A percentile compares a stretch with the other conserved stretches of the same genome.
phyloP scores from a whole-genome alignment of 1,140 invertebrate genomes.

The Drosophila serrata region DNA sequence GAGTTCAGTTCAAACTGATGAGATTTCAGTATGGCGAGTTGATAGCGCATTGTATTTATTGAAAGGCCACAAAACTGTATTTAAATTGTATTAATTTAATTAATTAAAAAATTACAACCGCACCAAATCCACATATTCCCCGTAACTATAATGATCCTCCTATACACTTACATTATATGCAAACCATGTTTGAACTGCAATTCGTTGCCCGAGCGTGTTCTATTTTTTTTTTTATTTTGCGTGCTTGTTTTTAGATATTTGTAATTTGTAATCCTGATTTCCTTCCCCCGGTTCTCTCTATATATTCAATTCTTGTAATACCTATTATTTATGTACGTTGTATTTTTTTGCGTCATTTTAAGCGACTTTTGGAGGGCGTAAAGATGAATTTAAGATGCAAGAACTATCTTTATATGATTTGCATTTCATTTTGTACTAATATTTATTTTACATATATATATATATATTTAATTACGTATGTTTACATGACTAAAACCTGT shows the following conservation, averaged over 20 bases:
- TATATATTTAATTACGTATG: conserved; percentile 63
- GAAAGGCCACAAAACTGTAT: conserved; percentile 78
- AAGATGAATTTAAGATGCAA: conserved; percentile 55
- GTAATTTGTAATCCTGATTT: conserved; percentile 7
- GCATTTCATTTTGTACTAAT: conserved; percentile 80
- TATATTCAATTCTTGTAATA: neutral
- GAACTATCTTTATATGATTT: conserved; percentile 41
- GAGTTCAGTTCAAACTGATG: conserved; percentile 21
- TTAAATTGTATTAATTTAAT: conserved; percentile 81
- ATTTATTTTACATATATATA: conserved; percentile 57
- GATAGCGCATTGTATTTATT: conserved; percentile 63
- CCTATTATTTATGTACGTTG: conserved; percentile 21
- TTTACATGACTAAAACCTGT: conserved; percentile 47
- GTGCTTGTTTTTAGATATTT: conserved; percentile 3
- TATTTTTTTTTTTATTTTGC: neutral
- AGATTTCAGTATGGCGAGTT: conserved; percentile 33
- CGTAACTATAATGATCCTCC: conserved; percentile 27
- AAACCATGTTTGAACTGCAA: conserved; percentile 2
- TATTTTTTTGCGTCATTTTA: conserved; percentile 43
- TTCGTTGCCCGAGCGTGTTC: conserved; percentile 17
- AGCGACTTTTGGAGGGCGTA: conserved; percentile 19
- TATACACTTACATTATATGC: neutral
- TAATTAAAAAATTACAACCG: conserved; percentile 30
- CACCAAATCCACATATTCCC: conserved; percentile 68
- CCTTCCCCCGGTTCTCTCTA: neutral